These are phyloP conservation scores for Drosophila novamexicana DNA, from an alignment of 1,140 invertebrate species.

Conservation along the genomic window DNA sequence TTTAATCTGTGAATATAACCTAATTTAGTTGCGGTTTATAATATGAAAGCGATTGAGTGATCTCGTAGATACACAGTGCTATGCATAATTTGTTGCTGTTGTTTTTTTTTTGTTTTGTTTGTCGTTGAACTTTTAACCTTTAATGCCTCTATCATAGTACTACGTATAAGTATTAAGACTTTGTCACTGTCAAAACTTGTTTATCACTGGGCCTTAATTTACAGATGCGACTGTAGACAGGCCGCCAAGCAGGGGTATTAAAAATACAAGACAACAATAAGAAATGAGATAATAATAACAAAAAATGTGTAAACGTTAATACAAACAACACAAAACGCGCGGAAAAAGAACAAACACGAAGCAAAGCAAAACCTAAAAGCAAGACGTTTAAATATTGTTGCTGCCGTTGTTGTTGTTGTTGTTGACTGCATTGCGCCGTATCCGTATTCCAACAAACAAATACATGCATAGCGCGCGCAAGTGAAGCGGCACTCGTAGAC, in stretches of 20 bases:
- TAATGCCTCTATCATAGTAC: not conserved
- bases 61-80: no score
- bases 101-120: not conserved
- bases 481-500: slow-evolving; percentile 67
- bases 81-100: not conserved
- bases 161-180: not conserved
- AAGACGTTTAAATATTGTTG: slow-evolving; percentile 47
- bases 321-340: slow-evolving; percentile 64
- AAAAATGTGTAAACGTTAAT: slow-evolving; percentile 65
- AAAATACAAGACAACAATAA: slow-evolving; percentile 47
- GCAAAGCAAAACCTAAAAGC: slow-evolving; percentile 31
- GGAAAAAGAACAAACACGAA: slow-evolving; percentile 66
- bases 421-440: slow-evolving; percentile 41
- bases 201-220: slow-evolving; percentile 27
- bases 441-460: slow-evolving; percentile 61
- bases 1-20: not conserved
- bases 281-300: slow-evolving; percentile 83
- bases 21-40: not conserved
- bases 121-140: no score
- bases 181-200: slow-evolving; percentile 13
- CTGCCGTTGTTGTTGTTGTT: slow-evolving; percentile 38
- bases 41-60: no score
- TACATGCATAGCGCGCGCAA: slow-evolving; percentile 48
- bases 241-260: slow-evolving; percentile 33
- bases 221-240: slow-evolving; percentile 45